These are phyloP conservation scores for Syngnathus acus DNA, from an alignment of 2,797 vertebrate species.

Conservation along the genomic window DNA sequence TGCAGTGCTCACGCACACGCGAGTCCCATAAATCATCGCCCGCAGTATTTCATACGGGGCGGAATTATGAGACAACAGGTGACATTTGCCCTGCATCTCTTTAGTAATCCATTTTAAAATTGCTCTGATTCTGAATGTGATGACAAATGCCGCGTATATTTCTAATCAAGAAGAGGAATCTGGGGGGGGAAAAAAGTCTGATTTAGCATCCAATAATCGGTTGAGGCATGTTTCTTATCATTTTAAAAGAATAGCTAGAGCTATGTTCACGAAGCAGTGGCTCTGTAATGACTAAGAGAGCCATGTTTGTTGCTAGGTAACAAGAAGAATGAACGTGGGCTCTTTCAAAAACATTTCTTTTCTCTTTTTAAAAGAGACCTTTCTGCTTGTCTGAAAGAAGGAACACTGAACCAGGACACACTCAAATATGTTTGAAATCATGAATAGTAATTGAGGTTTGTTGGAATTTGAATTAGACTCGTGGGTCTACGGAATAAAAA, in stretches of 20 bases:
- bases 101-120: slow-evolving; percentile 20
- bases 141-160: background rate
- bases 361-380: slow-evolving; percentile 56
- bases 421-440: slow-evolving; percentile 35
- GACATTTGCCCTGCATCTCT: background rate
- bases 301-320: slow-evolving; percentile 83
- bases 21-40: slow-evolving; percentile 55
- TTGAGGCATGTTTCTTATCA: slow-evolving; percentile 1
- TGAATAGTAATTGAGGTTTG: slow-evolving; percentile 23
- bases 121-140: background rate
- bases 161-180: background rate
- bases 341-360: slow-evolving; percentile 72
- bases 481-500: background rate
- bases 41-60: slow-evolving; percentile 30
- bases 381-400: slow-evolving; percentile 48
- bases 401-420: slow-evolving; percentile 27
- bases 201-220: slow-evolving; percentile 8
- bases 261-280: slow-evolving; percentile 54
- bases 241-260: slow-evolving; percentile 39
- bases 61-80: slow-evolving; percentile 40
- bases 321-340: slow-evolving; percentile 69
- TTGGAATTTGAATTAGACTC: background rate
- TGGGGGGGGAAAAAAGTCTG: background rate
- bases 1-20: slow-evolving; percentile 45
- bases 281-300: slow-evolving; percentile 71